Evolutionary conservation across 2,113 vertebrate genomes (phyloP), one percentile per base, ranked within the genome.

Genomic region (Cheirogaleus medius): DNA sequence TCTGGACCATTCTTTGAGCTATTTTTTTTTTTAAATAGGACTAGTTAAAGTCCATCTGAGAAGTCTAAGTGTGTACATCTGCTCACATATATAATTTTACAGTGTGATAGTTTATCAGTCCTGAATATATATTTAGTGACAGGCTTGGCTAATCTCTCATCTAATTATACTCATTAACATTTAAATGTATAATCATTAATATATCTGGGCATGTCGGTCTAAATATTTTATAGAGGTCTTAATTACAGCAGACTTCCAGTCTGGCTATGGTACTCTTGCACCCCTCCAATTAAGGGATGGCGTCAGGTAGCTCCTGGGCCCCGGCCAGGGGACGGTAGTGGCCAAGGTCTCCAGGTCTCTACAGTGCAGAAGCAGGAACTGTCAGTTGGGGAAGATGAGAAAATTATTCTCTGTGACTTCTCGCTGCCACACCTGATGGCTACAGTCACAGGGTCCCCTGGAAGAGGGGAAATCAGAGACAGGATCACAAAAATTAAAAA

Each of bases 91-190:
- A 1, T 23, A 37, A 54, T 91, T 96, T 94, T 68, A 71, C 56
- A 52, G 37, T 17, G 4, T 4, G 0, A 37, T 68, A 52, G 80
- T 87, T 94, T 80, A 95, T 89, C 95, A 68, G 81, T 92, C 92
- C 74, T 86, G 76, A 87, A 76, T 90, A 66, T 69, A 42, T 95
- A 76, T 90, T 95, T 95, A 91, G 96, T 77, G 92, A 89, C 78
- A 77, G 78, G 78, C 87, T 87, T 93, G 88, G 91, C 93, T 96
- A 92, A 95, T 95, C 94, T 96, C 90, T 86, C 94, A 87, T 93
- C 74, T 98, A 86, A 98, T 98, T 94, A 87, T 3, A 66, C 84
- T 93, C 92, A 76, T 97, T 96, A 96, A 86, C 97, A 93, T 96
- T 69, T 94, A 95, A 96, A 96, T 93, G 23, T 94, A 21, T 87